Evolutionary conservation across 2,113 vertebrate species (phyloP).

Genomic region (Neodon shergylaensis): DNA sequence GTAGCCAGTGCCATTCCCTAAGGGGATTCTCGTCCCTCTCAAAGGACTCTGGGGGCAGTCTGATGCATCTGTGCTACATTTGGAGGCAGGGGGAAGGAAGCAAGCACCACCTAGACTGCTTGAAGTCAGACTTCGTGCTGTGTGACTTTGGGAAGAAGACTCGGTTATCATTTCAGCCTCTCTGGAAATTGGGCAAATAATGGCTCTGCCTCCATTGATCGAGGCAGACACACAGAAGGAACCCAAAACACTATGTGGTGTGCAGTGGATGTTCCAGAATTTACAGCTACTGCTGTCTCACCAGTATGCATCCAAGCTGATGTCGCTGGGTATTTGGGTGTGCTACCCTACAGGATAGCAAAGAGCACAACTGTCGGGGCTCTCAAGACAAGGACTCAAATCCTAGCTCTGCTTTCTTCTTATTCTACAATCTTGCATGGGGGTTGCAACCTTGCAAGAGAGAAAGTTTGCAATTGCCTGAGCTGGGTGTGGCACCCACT

Average conservation of each 20-base stretch:
- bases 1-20: not conserved
- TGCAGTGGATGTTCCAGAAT: not conserved
- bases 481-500: accelerated
- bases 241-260: not conserved
- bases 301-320: not conserved
- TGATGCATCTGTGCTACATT: not conserved
- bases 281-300: not conserved
- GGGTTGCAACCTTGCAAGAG: not conserved
- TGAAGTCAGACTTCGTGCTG: not conserved
- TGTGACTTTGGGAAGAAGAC: not conserved
- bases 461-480: not conserved
- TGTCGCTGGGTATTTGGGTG: not conserved
- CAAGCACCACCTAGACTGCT: not conserved
- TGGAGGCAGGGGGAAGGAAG: not conserved
- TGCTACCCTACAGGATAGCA: not conserved
- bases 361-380: not conserved
- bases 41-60: not conserved
- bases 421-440: not conserved
- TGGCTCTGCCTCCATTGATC: not conserved
- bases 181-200: not conserved
- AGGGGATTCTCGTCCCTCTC: not conserved
- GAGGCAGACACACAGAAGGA: not conserved
- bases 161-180: not conserved
- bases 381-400: not conserved
- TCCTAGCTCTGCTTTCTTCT: not conserved